Evolutionary conservation across 2,113 vertebrate species (phyloP), one percentile per base, ranked within the genome.

Genomic region (Clarias magur): DNA sequence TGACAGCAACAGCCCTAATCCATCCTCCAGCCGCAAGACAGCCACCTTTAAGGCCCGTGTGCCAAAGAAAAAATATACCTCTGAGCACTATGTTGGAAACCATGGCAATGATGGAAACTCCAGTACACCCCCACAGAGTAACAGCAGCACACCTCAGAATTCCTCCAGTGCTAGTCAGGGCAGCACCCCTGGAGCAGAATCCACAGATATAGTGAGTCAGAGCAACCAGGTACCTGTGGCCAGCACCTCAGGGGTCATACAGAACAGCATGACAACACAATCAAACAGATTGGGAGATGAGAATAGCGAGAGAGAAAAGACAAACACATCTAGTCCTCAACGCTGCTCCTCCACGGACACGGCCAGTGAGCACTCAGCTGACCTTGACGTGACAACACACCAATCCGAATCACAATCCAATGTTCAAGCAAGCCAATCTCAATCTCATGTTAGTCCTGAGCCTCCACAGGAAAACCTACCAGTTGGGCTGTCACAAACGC

Each of bases 281-380:
- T 83, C 87, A 60, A 92, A 87, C 57, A 91, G 91, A 91, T 54
- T 90, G 19, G 88, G 72, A 86, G 85, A 82, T 73, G 75, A 42
- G 89, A 90, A 76, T 4, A 86, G 62, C 84, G 93, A 90, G 88
- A 93, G 85, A 27, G 70, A 75, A 90, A 91, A 88, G 85, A 89
- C 68, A 84, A 86, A 65, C 90, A 27, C 68, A 56, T 85, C 89
- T 72, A 95, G 93, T 34, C 96, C 96, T 1, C 90, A 94, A 10
- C 96, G 97, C 54, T 98, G 97, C 59, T 98, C 97, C 53, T 97
- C 96, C 6, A 97, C 97, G 0, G 97, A 98, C 94, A 98, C 97
- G 0, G 97, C 97, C 88, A 97, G 97, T 0, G 97, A 98, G 91
- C 96, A 97, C 91, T 98, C 97, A 0, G 96, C 96, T 0, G 97